A percentile compares a stretch with the other conserved stretches of the same genome.
Evolutionary conservation across 1,140 invertebrate species (phyloP).

Genomic region (Aphaenogaster rudis): DNA sequence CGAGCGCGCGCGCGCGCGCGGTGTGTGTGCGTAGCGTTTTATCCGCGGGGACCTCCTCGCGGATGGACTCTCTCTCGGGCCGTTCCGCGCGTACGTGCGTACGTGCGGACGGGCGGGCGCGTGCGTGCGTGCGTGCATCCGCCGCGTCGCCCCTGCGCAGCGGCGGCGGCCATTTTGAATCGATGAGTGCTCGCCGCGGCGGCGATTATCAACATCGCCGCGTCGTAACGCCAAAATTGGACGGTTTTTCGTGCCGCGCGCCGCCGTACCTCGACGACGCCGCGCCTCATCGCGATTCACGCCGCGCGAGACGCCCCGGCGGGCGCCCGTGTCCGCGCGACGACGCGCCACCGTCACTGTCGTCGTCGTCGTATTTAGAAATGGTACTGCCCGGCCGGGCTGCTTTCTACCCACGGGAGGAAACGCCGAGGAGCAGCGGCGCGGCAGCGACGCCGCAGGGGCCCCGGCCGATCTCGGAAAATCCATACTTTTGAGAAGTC

Average conservation of each 20-base stretch:
- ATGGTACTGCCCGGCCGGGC: conserved; percentile 16
- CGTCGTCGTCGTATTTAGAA: background rate
- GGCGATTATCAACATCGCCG: conserved; percentile 66
- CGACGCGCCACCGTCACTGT: background rate
- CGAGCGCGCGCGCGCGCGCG: background rate
- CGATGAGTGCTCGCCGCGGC: conserved; percentile 67
- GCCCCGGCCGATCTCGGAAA: background rate
- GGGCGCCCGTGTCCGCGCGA: background rate
- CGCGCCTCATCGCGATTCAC: background rate
- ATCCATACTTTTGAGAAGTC: background rate
- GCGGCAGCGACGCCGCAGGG: conserved; percentile 8
- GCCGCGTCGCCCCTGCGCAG: conserved; percentile 31
- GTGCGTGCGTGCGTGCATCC: background rate
- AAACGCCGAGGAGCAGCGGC: conserved; percentile 8
- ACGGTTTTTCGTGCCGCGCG: conserved; percentile 27
- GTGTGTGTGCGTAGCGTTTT: background rate
- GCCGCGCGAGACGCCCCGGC: background rate
- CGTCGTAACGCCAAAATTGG: conserved; percentile 61
- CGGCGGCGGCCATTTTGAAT: conserved; percentile 76
- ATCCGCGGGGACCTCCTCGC: background rate
- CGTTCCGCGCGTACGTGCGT: background rate
- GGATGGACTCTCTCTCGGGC: conserved; percentile 7
- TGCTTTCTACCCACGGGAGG: background rate
- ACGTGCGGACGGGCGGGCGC: background rate
- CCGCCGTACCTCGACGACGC: background rate